Conservation (phyloP, 2,888 invertebrate genomes). For the Drosophila phalerata region DNA sequence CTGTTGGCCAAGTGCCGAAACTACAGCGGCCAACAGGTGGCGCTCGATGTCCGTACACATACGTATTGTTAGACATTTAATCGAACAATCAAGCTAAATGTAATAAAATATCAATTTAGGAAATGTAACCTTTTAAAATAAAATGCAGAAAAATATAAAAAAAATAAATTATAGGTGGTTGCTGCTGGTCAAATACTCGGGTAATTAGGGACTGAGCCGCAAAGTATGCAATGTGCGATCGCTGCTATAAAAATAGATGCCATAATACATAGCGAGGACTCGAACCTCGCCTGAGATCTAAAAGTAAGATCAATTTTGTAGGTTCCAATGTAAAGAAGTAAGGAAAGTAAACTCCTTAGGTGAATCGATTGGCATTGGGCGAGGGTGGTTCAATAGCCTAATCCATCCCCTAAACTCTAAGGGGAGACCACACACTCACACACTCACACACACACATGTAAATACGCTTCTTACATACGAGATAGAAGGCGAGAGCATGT, state of each 20-base stretch:
- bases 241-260: constrained; percentile 38
- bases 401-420: constrained; percentile 45
- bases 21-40: constrained; percentile 61
- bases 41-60: constrained; percentile 28
- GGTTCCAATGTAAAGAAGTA: neutral
- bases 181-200: neutral
- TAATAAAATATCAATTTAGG: neutral
- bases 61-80: neutral
- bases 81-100: constrained; percentile 3
- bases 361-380: constrained; percentile 31
- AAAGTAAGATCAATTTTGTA: constrained; percentile 23
- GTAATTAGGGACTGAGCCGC: constrained; percentile 14
- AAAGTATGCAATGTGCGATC: constrained; percentile 65
- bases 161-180: neutral
- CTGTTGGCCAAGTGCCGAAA: constrained; percentile 52
- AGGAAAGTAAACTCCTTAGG: constrained; percentile 2
- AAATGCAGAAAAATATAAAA: neutral
- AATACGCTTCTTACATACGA: constrained; percentile 27
- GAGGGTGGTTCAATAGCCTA: constrained; percentile 35
- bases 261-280: constrained; percentile 31
- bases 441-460: constrained; percentile 13
- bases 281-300: constrained; percentile 17
- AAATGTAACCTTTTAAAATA: neutral
- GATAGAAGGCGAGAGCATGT: constrained; percentile 7
- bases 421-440: constrained; percentile 36